Evolutionary conservation across 2,888 invertebrate genomes (phyloP).

Genomic region (Thera obeliscata): DNA sequence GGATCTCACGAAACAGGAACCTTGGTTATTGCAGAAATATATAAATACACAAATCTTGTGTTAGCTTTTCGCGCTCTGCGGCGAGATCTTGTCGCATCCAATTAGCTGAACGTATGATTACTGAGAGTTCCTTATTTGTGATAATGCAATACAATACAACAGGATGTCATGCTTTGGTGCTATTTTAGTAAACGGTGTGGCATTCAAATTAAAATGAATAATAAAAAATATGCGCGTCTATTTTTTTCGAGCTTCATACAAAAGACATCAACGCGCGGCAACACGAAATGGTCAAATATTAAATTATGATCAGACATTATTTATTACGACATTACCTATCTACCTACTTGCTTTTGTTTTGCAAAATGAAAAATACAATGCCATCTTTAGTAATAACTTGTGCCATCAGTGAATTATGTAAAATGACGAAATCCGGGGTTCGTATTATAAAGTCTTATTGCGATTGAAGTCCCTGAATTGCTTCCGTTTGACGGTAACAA

Average conservation of each 20-base stretch:
- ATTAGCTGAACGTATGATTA: conserved; percentile 46
- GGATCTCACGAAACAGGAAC: conserved; percentile 46
- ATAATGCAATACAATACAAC: conserved; percentile 45
- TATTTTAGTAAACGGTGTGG: background rate
- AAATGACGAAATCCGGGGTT: too few species aligned
- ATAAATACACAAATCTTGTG: conserved; percentile 1
- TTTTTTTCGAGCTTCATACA: background rate
- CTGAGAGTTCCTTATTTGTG: conserved; percentile 52
- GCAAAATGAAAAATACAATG: too few species aligned
- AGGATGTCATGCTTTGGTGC: conserved; percentile 34
- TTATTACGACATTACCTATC: background rate
- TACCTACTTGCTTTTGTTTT: background rate
- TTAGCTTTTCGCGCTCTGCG: conserved; percentile 40
- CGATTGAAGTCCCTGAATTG: background rate
- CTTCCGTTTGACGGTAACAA: too few species aligned
- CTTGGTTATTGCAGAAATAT: conserved; percentile 19
- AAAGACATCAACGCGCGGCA: background rate
- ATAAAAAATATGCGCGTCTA: background rate
- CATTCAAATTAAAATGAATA: background rate
- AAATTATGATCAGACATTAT: too few species aligned
- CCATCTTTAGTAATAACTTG: too few species aligned
- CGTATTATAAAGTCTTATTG: too few species aligned
- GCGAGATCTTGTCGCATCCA: conserved; percentile 43
- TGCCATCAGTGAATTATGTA: too few species aligned
- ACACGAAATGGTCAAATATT: background rate